Conservation (phyloP, 2,113 vertebrate species). For the Glaucidium brasilianum region DNA sequence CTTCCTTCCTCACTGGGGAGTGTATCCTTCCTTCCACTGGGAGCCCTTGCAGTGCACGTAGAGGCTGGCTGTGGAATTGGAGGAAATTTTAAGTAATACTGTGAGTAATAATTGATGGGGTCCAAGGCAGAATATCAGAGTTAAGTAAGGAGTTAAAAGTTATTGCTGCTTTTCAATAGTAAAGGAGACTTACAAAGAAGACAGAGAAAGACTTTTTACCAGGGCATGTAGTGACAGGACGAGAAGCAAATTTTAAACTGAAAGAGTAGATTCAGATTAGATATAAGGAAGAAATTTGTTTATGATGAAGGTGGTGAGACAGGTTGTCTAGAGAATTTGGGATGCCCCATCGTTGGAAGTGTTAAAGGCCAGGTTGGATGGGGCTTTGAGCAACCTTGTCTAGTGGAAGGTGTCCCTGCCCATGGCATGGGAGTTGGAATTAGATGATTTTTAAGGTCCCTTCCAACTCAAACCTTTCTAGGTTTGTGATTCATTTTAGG, state of each 20-base stretch:
- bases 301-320: background rate
- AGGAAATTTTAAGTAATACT: background rate
- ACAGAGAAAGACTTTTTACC: background rate
- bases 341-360: accelerated
- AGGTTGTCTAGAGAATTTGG: background rate
- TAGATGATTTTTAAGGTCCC: background rate
- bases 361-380: accelerated
- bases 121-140: background rate
- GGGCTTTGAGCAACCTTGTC: background rate
- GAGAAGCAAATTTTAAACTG: background rate
- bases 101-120: background rate
- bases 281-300: background rate
- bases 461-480: background rate
- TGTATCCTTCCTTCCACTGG: no score
- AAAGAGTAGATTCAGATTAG: no score
- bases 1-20: background rate
- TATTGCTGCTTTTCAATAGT: background rate
- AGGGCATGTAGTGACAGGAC: background rate
- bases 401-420: background rate
- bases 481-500: background rate
- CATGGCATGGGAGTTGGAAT: accelerated
- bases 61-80: background rate
- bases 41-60: background rate
- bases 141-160: background rate
- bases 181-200: background rate